phyloP scores from a whole-genome alignment of 37 sponge, comb jelly and placozoan species.

The Agelas oroides region DNA sequence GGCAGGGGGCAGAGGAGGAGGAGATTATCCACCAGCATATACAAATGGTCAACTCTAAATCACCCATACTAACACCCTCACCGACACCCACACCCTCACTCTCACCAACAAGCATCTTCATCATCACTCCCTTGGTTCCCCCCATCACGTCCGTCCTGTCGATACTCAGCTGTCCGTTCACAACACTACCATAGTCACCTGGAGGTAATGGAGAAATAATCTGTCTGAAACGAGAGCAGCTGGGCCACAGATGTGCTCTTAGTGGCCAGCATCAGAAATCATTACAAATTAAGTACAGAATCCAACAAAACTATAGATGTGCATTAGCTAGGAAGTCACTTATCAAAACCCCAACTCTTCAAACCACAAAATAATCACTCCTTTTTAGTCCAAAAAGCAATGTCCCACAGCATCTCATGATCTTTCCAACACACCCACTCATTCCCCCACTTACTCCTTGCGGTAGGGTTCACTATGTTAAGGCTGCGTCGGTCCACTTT shows the following conservation, averaged over 20 bases:
- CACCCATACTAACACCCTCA: conserved; percentile 26
- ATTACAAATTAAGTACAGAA: not conserved
- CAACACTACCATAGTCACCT: conserved; percentile 15
- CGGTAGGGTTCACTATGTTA: conserved; percentile 41
- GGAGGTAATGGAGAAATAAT: not conserved
- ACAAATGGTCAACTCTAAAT: not conserved
- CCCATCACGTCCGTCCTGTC: conserved; percentile 11
- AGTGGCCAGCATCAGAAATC: too few relatives aligned
- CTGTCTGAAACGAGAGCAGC: too few relatives aligned
- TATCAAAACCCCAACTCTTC: too few relatives aligned
- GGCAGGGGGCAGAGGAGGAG: too few relatives aligned
- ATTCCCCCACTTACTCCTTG: conserved; percentile 38
- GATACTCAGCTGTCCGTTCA: conserved; percentile 35
- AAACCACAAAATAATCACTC: too few relatives aligned
- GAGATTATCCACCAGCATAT: too few relatives aligned
- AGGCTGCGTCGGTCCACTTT: conserved; percentile 52
- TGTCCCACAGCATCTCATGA: too few relatives aligned
- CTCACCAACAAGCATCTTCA: conserved; percentile 58
- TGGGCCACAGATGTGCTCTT: too few relatives aligned
- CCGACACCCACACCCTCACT: conserved; percentile 25
- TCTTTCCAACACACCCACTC: too few relatives aligned
- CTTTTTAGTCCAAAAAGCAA: too few relatives aligned
- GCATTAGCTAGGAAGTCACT: not conserved
- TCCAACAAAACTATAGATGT: not conserved
- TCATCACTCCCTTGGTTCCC: conserved; percentile 36